A percentile compares a stretch with the other conserved stretches of the same genome.
These are phyloP conservation scores for Moxostoma hubbsi DNA, from an alignment of 2,797 vertebrate species.

Conservation along the genomic window DNA sequence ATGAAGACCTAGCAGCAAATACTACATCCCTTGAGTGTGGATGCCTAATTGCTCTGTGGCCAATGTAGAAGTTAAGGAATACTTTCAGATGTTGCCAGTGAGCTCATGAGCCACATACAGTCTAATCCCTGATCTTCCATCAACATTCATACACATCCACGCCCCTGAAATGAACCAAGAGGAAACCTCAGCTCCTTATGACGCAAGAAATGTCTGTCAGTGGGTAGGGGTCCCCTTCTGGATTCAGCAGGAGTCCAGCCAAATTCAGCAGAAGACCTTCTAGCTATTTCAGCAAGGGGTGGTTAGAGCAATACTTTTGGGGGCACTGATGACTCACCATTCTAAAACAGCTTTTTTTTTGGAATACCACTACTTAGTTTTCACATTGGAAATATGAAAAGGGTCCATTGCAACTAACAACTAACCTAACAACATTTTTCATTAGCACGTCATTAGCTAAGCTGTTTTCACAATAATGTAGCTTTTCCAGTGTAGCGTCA, in stretches of 20 bases:
- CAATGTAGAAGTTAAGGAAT: conserved; percentile 39
- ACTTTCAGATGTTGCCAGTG: conserved; percentile 42
- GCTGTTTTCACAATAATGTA: too few relatives aligned
- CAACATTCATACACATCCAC: conserved; percentile 10
- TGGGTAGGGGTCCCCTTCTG: conserved; percentile 35
- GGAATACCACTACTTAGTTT: neutral
- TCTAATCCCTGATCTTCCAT: neutral
- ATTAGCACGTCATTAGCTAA: too few relatives aligned
- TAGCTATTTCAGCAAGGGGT: conserved; percentile 12
- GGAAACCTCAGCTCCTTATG: conserved; percentile 46
- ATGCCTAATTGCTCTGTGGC: conserved; percentile 33
- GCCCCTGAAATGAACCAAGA: conserved; percentile 35
- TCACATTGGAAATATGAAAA: too few relatives aligned
- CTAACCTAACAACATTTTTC: too few relatives aligned
- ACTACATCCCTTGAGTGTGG: conserved; percentile 54
- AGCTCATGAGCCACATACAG: conserved; percentile 34
- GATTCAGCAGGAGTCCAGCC: conserved; percentile 21
- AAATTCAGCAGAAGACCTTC: neutral
- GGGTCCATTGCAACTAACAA: too few relatives aligned
- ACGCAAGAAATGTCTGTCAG: conserved; percentile 46
- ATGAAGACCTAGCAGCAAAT: conserved; percentile 52
- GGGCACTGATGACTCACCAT: neutral
- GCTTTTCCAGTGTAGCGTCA: too few relatives aligned
- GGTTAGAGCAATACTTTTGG: conserved; percentile 2
- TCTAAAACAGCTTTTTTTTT: conserved; percentile 16